Evolutionary conservation across 2,113 vertebrate species (phyloP).

Genomic region (Melanostigma gelatinosum): DNA sequence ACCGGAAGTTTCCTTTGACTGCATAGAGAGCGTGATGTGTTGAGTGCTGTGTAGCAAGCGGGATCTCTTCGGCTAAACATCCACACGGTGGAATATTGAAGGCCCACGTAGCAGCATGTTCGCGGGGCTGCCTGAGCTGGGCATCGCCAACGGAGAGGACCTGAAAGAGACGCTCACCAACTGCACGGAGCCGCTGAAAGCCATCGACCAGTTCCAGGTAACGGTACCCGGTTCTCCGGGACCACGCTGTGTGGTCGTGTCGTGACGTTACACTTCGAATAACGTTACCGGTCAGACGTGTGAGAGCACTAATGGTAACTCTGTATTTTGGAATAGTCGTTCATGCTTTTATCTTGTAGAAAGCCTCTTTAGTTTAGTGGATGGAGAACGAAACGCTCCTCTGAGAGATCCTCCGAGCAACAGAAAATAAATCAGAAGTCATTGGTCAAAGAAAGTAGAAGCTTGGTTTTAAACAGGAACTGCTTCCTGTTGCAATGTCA

Average conservation of each 20-base stretch:
- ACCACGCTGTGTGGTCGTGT: neutral
- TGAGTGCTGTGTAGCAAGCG: neutral
- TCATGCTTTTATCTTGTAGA: neutral
- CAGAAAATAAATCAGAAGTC: neutral
- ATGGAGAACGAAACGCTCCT: neutral
- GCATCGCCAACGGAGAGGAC: constrained; percentile 96
- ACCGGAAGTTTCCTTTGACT: constrained; percentile 57
- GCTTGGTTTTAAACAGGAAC: too few relatives aligned
- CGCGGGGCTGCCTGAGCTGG: constrained; percentile 93
- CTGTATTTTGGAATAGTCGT: neutral
- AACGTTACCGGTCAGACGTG: too few relatives aligned
- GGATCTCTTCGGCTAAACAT: neutral
- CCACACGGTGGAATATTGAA: fast-evolving
- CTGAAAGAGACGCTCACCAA: constrained; percentile 98
- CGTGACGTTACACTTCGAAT: too few relatives aligned
- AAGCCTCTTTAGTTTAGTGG: neutral
- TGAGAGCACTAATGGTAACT: neutral
- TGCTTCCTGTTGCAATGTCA: neutral
- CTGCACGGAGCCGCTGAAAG: constrained; percentile 97
- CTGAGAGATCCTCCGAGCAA: neutral
- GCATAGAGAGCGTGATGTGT: neutral
- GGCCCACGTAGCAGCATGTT: constrained; percentile 81
- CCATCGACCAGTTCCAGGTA: constrained; percentile 99
- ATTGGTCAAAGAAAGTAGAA: too few relatives aligned
- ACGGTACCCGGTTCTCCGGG: neutral